These are phyloP conservation scores for Teleogryllus oceanicus DNA, from an alignment of 2,888 invertebrate species.

Conservation along the genomic window DNA sequence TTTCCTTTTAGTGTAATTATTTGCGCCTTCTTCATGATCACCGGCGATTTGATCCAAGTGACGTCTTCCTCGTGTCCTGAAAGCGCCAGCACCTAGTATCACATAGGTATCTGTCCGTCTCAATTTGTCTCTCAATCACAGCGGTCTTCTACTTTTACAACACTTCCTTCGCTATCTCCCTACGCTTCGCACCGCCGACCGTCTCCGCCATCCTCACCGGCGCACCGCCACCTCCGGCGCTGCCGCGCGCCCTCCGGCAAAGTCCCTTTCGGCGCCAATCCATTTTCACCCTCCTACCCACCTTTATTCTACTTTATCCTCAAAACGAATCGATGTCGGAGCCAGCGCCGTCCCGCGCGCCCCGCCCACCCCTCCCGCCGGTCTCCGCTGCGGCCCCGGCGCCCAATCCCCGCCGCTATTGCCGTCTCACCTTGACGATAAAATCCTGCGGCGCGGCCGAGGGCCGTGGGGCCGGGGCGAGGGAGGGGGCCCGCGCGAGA, in stretches of 20 bases:
- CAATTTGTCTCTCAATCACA: neutral
- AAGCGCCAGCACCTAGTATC: too few relatives aligned
- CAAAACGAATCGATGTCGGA: conserved; percentile 35
- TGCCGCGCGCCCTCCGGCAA: neutral
- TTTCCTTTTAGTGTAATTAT: too few relatives aligned
- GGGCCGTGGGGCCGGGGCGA: neutral
- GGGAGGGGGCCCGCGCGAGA: neutral
- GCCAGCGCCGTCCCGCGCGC: neutral
- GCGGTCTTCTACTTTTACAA: neutral
- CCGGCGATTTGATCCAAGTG: too few relatives aligned
- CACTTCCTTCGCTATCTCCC: neutral
- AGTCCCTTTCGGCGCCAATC: conserved; percentile 18
- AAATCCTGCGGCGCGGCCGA: neutral
- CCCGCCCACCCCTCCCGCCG: neutral
- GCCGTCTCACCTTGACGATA: conserved; percentile 18
- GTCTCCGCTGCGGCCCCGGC: too few relatives aligned
- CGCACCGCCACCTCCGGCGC: neutral
- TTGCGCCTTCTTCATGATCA: too few relatives aligned
- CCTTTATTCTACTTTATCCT: conserved; percentile 37
- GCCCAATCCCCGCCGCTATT: neutral
- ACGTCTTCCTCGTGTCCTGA: too few relatives aligned
- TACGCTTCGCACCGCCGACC: neutral
- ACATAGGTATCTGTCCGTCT: too few relatives aligned
- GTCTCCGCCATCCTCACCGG: neutral
- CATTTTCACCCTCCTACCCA: conserved; percentile 31